Evolutionary conservation across 2,113 vertebrate species (phyloP), one percentile per base, ranked within the genome.

Genomic region (Micromys minutus): DNA sequence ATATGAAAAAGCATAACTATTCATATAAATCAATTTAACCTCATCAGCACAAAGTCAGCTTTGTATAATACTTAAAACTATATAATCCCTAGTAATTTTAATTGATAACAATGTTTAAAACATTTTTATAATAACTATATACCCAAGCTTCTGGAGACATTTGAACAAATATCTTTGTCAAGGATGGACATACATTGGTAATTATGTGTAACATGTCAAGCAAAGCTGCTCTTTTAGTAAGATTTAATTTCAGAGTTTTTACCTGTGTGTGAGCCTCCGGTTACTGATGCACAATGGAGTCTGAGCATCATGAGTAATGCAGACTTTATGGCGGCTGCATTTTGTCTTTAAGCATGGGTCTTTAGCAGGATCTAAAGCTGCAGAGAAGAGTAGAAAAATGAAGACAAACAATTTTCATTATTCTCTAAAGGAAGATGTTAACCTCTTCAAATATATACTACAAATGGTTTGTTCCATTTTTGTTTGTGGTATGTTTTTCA

Each of bases 301-400:
- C 96, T 99, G 99, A 89, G 99, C 98, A 98, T 99, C 99, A 97
- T 99, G 99, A 9, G 99, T 98, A 96, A 99, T 98, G 97, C 99
- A 99, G 93, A 99, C 99, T 98, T 99, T 99, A 98, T 99, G 99
- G 50, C 98, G 99, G 97, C 99, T 98, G 96, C 99, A 99, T 98
- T 99, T 99, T 97, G 99, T 98, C 98, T 99, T 99, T 97, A 99
- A 98, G 98, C 99, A 99, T 5, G 99, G 99, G 97, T 99, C 99
- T 98, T 99, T 99, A 97, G 99, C 98, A 47, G 99, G 99, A 98
- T 99, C 99, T 97, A 99, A 98, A 98, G 98, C 99, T 99, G 61
- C 42, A 65, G 11, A 52, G 36, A 50, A 1, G 36, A 1, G 72
- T 4, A 10, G 19, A 59, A 95, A 94, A 94, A 98, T 98, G 98